phyloP scores from a whole-genome alignment of 2,797 vertebrate genomes.

The Tinamus major region DNA sequence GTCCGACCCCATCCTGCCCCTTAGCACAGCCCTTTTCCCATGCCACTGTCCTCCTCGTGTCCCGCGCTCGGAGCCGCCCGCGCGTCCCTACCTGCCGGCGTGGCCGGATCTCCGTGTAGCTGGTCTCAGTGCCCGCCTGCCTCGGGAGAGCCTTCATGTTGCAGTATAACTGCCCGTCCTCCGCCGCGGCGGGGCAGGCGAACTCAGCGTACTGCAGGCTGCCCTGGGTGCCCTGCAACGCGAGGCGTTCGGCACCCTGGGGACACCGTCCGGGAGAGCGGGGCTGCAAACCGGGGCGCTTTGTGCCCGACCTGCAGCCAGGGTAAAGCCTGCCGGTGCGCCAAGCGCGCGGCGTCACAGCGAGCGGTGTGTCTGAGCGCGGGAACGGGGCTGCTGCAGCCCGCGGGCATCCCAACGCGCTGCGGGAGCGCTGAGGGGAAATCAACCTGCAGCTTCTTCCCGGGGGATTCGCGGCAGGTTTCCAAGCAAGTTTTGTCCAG shows the following conservation, averaged over 20 bases:
- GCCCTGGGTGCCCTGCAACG: background rate
- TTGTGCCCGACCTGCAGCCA: background rate
- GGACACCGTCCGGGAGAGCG: too few relatives aligned
- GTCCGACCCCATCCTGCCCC: too few relatives aligned
- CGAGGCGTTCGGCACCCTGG: background rate
- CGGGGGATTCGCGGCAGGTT: background rate
- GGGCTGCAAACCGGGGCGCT: too few relatives aligned
- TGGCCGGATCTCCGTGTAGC: background rate
- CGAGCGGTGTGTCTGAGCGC: too few relatives aligned
- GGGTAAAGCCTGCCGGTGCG: background rate
- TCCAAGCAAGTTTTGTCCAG: background rate
- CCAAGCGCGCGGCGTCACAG: background rate
- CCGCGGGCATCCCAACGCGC: background rate
- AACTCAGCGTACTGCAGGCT: background rate
- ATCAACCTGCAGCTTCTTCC: background rate
- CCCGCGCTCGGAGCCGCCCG: accelerated
- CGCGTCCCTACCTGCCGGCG: background rate
- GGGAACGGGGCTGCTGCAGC: too few relatives aligned
- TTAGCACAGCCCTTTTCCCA: background rate
- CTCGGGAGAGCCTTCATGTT: accelerated
- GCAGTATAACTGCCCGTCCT: background rate
- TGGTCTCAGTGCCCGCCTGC: accelerated
- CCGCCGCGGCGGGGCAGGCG: accelerated
- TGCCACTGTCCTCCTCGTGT: background rate
- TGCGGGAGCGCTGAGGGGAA: background rate